phyloP scores from a whole-genome alignment of 2,113 vertebrate genomes.

The Mastomys natalensis region DNA sequence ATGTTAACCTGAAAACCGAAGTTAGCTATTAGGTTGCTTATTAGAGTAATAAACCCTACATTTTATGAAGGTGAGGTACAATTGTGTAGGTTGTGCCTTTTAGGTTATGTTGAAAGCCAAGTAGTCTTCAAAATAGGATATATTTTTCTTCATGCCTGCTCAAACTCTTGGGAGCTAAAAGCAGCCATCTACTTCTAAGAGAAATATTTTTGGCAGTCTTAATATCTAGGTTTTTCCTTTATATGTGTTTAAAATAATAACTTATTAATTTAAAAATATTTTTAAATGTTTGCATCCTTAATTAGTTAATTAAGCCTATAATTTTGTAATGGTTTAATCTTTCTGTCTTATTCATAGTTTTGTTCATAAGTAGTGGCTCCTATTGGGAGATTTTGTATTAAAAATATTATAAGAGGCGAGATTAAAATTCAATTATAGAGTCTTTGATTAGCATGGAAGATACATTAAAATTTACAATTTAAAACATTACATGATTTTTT shows the following conservation, averaged over 20 bases:
- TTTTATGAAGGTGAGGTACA: not conserved
- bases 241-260: not conserved
- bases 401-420: not conserved
- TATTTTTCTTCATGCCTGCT: not conserved
- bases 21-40: not conserved
- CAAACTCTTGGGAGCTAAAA: not conserved
- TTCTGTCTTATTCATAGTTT: not conserved
- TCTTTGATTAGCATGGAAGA: not conserved
- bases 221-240: not conserved
- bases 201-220: not conserved
- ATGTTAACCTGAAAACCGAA: not conserved
- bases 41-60: not conserved
- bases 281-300: not conserved
- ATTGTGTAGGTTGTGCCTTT: too few species aligned
- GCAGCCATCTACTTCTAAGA: not conserved
- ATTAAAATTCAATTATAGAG: not conserved
- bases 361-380: not conserved
- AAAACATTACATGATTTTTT: not conserved
- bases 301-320: not conserved
- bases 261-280: not conserved
- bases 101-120: not conserved
- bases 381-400: not conserved
- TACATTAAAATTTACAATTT: not conserved
- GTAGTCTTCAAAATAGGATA: not conserved
- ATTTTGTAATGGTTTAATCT: not conserved